A percentile compares a stretch with the other conserved stretches of the same genome.
Conservation (phyloP, 2,113 vertebrate species). For the Mystacornis crossleyi region DNA sequence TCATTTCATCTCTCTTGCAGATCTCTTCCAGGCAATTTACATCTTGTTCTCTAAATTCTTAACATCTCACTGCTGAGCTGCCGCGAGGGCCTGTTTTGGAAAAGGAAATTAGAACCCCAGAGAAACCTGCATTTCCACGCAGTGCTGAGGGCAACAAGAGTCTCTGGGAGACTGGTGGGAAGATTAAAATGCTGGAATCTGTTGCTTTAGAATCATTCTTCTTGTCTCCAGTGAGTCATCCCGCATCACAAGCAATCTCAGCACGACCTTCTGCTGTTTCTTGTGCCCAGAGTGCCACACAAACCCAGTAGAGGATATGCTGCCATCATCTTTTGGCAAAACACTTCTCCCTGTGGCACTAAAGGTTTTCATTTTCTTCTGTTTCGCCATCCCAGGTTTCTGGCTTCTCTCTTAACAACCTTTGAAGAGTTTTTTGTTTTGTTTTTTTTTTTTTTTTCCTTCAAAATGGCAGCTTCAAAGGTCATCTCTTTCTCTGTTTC, state of each 20-base stretch:
- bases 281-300: not conserved
- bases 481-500: not conserved
- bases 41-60: not conserved
- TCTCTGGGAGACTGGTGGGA: not conserved
- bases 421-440: not conserved
- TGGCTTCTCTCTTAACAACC: not conserved
- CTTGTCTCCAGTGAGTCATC: not conserved
- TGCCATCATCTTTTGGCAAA: not conserved
- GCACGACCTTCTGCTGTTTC: not conserved
- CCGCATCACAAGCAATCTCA: not conserved
- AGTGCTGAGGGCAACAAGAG: not conserved
- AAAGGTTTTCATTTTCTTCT: not conserved
- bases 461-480: slow-evolving; percentile 46
- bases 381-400: not conserved
- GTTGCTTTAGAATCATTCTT: not conserved
- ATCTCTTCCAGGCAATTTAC: not conserved
- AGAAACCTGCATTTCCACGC: not conserved
- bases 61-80: not conserved
- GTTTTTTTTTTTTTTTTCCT: too few species aligned
- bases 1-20: not conserved
- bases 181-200: not conserved
- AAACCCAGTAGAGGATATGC: not conserved
- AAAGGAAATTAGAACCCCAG: not conserved
- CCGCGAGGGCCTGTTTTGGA: not conserved
- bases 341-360: not conserved